phyloP scores from a whole-genome alignment of 2,888 invertebrate species.

The Drosophila antonietae region DNA sequence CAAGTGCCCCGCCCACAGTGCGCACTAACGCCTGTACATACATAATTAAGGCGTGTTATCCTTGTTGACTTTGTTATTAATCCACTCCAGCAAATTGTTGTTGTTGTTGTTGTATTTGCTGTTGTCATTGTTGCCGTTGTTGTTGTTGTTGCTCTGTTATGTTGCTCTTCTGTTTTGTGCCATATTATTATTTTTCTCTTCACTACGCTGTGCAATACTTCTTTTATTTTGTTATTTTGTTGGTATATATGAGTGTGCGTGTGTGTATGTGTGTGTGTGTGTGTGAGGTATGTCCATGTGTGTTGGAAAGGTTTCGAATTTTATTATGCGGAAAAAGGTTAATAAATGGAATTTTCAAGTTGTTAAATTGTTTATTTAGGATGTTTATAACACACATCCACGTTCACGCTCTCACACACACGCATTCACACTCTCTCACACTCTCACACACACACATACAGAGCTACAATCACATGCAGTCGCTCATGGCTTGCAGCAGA shows the following conservation, averaged over 20 bases:
- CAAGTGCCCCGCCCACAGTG: slow-evolving; percentile 38
- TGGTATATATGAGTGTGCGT: neutral
- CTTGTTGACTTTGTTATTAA: slow-evolving; percentile 75
- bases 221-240: slow-evolving; percentile 4
- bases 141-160: slow-evolving; percentile 23
- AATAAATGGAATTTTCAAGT: slow-evolving; percentile 74
- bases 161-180: slow-evolving; percentile 29
- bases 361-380: slow-evolving; percentile 76
- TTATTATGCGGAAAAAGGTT: slow-evolving; percentile 74
- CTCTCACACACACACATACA: slow-evolving; percentile 2
- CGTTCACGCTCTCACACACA: slow-evolving; percentile 9
- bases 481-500: slow-evolving; percentile 39
- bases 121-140: slow-evolving; percentile 17
- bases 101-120: slow-evolving; percentile 45
- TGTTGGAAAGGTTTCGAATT: slow-evolving; percentile 58
- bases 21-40: slow-evolving; percentile 68
- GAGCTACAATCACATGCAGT: slow-evolving; percentile 2
- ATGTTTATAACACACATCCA: slow-evolving; percentile 30
- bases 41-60: slow-evolving; percentile 74
- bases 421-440: neutral
- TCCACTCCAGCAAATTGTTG: slow-evolving; percentile 66
- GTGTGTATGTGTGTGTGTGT: slow-evolving; percentile 13
- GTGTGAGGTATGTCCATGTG: slow-evolving; percentile 10
- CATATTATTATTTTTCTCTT: slow-evolving; percentile 34
- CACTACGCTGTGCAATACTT: slow-evolving; percentile 32